Evolutionary conservation across 2,888 invertebrate species (phyloP), one percentile per base, ranked within the genome.

Genomic region (Volucella bombylans): DNA sequence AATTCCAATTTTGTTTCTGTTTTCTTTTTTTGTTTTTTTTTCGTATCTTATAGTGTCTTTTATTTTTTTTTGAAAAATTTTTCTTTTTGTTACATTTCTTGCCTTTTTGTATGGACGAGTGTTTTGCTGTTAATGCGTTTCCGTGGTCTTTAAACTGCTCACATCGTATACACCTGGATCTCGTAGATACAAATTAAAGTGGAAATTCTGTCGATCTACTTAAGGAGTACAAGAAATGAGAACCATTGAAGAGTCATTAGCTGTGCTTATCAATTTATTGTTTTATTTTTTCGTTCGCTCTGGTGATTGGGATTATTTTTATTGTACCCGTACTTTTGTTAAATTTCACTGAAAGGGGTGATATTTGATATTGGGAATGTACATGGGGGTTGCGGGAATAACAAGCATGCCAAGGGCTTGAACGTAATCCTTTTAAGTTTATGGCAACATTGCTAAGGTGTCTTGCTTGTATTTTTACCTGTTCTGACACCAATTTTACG

Each of bases 151-250:
- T n/a, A 65, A 71, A 71, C n/a, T 43, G 31, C 31, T 31, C 31
- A 6, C 3, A 59, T 31, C 49, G 55, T 11, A 61, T 82, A 80
- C 85, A 85, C 85, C 85, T 85, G 85, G 85, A 85, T 76, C 65
- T 68, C 15, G 82, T 78, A 80, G 71, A 80, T 77, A 85, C 71
- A 85, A 85, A 85, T 85, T 85, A 80, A 80, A 72, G 47, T 74
- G 39, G 62, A 45, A 61, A 54, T 67, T 57, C 41, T 47, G 50
- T 12, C 15, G 15, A 14, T 65, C 43, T 54, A 69, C 41, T 55
- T 64, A 64, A 38, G 45, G 61, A 45, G 41, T n/a, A 12, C 45
- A n/a, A 12, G 18, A 18, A 67, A 74, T 57, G 41, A 38, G 45
- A 68, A 50, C 41, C 12, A 54, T 9, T 45, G 41, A 71, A 64